Percentiles rank a stretch among this genome's conserved stretches.
These are phyloP conservation scores for Channallabes apus DNA, from an alignment of 2,797 vertebrate genomes.

Conservation along the genomic window DNA sequence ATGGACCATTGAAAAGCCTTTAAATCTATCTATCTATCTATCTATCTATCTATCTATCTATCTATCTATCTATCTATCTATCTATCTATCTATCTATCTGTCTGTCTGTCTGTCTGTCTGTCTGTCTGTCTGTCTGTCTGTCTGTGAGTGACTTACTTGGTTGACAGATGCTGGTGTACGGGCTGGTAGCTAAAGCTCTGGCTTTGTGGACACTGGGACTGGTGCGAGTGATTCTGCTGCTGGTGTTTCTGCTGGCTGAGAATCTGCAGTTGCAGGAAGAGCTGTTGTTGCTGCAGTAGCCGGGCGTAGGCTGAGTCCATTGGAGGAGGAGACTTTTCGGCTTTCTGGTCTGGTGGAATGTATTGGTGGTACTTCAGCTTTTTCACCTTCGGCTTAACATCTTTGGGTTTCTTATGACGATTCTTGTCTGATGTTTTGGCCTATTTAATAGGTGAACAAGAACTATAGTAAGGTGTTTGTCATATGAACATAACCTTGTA, in stretches of 20 bases:
- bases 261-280: slow-evolving; percentile 97
- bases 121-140: too few species aligned
- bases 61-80: too few species aligned
- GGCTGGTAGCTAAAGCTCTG: slow-evolving; percentile 84
- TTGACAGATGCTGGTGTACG: slow-evolving; percentile 72
- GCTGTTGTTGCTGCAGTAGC: slow-evolving; percentile 95
- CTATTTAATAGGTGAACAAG: slow-evolving; percentile 63
- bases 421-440: slow-evolving; percentile 90
- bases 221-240: slow-evolving; percentile 66
- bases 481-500: too few species aligned
- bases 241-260: slow-evolving; percentile 94
- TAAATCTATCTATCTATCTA: too few species aligned
- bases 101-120: too few species aligned
- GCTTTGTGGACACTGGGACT: slow-evolving; percentile 61
- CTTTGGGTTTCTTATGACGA: slow-evolving; percentile 98
- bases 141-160: slow-evolving; percentile 78
- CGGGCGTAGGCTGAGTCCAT: slow-evolving; percentile 98
- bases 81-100: too few species aligned
- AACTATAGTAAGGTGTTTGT: not conserved
- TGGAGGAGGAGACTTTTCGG: slow-evolving; percentile 93
- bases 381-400: slow-evolving; percentile 97
- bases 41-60: too few species aligned
- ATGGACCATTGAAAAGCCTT: too few species aligned
- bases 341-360: slow-evolving; percentile 97
- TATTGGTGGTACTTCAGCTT: slow-evolving; percentile 99